Base-by-base conservation (phyloP, 2,797 vertebrate genomes). In the Tragopan temminckii region DNA sequence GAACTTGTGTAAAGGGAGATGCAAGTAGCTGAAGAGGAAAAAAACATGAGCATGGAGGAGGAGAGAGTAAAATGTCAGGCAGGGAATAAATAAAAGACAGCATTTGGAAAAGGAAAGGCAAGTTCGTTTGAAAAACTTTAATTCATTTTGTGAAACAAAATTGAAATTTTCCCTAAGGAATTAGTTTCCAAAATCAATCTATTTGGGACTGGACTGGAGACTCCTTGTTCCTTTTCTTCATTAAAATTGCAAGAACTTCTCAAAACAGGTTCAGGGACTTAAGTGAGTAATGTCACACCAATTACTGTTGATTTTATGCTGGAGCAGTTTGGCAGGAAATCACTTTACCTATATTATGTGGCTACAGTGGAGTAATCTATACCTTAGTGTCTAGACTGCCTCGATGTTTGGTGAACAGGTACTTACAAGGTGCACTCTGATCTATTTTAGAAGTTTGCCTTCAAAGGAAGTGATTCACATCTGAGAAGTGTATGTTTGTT, bases 31-130 rank as follows among this genome's bases (percentile, higher is more conserved):
- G 52, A 68, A 64, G 71, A 95, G 71, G 71, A 95, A 97, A 84
- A 87, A 72, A 50, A 90, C 94, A 80, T 94, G 92, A 96, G 91
- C 88, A 95, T 20, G 91, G 91, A 85, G 61, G 72, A 85, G 50
- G 40, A 87, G n/a, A 81, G 81, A 89, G 82, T 72, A 53, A 36
- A 68, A 74, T 7, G 9, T 43, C 18, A 43, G 45, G 59, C 45
- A 62, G 48, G 11, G 64, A 80, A 71, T 57, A 85, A 61, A 68
- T 57, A n/a, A 53, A 45, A 75, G 75, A 45, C 20, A 81, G 85
- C 85, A 38, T 42, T 36, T 48, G 16, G 40, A 58, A 57, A 23
- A 81, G 33, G 69, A 66, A 38, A 89, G 68, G 31, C 12, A 79
- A 64, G 43, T 18, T 14, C 50, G 45, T 53, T 91, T 63, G 19